Evolutionary conservation across 2,888 invertebrate genomes (phyloP).

Genomic region (Drosophila pseudotalamancana): DNA sequence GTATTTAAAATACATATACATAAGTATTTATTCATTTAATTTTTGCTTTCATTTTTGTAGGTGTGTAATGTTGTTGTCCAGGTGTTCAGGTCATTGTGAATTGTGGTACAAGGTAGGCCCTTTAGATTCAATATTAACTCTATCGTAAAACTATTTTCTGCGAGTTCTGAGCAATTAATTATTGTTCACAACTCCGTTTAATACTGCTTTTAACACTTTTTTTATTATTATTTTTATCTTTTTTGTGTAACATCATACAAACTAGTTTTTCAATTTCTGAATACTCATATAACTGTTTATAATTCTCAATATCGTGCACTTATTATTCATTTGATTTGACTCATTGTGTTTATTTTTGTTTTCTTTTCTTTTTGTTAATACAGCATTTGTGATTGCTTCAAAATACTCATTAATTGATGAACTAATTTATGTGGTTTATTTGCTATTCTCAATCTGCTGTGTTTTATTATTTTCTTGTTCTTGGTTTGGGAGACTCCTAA

Average conservation of each 20-base stretch:
- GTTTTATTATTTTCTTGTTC: not conserved
- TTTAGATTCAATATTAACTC: slow-evolving; percentile 37
- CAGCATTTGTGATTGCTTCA: slow-evolving; percentile 19
- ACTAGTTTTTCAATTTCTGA: slow-evolving; percentile 14
- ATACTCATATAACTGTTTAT: slow-evolving; percentile 30
- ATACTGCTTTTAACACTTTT: slow-evolving; percentile 44
- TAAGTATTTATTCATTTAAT: slow-evolving; percentile 25
- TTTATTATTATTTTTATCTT: not conserved
- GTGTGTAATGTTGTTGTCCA: slow-evolving; percentile 24
- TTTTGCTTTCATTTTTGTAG: slow-evolving; percentile 21
- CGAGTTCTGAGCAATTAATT: slow-evolving; percentile 43
- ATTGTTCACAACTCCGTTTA: slow-evolving; percentile 41
- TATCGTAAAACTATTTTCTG: slow-evolving; percentile 30
- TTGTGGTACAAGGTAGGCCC: slow-evolving; percentile 52
- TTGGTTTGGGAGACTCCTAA: slow-evolving; percentile 51
- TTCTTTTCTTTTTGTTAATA: not conserved
- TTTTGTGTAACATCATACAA: slow-evolving; percentile 33
- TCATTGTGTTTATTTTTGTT: slow-evolving; percentile 7
- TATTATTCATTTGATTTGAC: slow-evolving; percentile 27
- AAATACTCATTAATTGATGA: slow-evolving; percentile 24
- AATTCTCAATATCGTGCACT: slow-evolving; percentile 28
- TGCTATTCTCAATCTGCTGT: not conserved
- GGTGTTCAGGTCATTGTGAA: slow-evolving; percentile 53
- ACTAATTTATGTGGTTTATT: slow-evolving; percentile 15
- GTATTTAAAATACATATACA: slow-evolving; percentile 50